phyloP scores from a whole-genome alignment of 2,797 vertebrate species.

The Schizothorax lantsangensis region DNA sequence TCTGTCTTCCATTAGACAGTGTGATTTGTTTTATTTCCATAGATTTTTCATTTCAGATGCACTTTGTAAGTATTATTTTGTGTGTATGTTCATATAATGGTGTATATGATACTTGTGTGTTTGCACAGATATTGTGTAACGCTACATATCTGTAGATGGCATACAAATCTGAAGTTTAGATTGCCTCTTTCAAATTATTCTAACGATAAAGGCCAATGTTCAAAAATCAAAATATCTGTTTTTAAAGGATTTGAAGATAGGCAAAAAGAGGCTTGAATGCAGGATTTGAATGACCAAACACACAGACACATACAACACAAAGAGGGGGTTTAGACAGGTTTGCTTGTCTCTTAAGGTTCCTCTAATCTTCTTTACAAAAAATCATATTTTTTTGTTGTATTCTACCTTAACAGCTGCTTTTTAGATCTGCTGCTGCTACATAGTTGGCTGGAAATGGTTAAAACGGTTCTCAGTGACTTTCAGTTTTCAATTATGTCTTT shows the following conservation, averaged over 20 bases:
- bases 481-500: conserved; percentile 46
- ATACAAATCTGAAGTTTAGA: conserved; percentile 75
- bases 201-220: neutral
- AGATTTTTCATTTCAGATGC: conserved; percentile 25
- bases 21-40: conserved; percentile 52
- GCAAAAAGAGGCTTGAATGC: conserved; percentile 8
- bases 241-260: neutral
- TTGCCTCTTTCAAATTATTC: conserved; percentile 5
- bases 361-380: conserved; percentile 36
- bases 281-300: conserved; percentile 78
- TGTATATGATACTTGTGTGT: conserved; percentile 80
- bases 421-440: conserved; percentile 25
- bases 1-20: conserved; percentile 57
- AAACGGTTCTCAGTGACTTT: conserved; percentile 50
- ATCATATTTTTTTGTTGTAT: neutral
- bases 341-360: conserved; percentile 33
- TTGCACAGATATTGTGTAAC: conserved; percentile 68
- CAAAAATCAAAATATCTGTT: neutral
- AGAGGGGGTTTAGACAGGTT: conserved; percentile 71
- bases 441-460: conserved; percentile 69
- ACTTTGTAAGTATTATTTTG: conserved; percentile 74
- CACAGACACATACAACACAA: conserved; percentile 81
- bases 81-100: conserved; percentile 82
- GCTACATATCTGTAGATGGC: conserved; percentile 68
- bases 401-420: conserved; percentile 46